phyloP scores from a whole-genome alignment of 2,113 vertebrate species.

The Perca flavescens region DNA sequence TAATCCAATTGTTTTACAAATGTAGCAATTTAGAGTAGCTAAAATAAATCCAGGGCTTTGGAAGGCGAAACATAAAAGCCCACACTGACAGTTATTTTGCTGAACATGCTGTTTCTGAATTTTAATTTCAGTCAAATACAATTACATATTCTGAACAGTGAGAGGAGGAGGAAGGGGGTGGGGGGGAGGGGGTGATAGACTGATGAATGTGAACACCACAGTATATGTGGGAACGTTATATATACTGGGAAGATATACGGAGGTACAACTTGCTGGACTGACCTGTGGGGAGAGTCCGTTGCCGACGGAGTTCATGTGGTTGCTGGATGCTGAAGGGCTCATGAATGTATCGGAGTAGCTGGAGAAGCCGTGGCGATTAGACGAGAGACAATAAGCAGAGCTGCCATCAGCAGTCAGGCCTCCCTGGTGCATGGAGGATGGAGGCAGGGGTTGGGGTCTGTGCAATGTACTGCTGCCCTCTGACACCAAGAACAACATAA shows the following conservation, averaged over 20 bases:
- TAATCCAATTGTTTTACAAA: slow-evolving; percentile 86
- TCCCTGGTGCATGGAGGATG: slow-evolving; percentile 99
- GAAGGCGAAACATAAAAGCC: slow-evolving; percentile 76
- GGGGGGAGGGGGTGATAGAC: slow-evolving; percentile 16
- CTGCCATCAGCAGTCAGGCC: slow-evolving; percentile 89
- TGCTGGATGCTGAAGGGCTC: slow-evolving; percentile 92
- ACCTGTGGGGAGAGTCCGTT: slow-evolving; percentile 99
- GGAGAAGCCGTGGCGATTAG: slow-evolving; percentile 95
- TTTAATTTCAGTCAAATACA: slow-evolving; percentile 77
- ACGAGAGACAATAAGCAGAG: slow-evolving; percentile 92
- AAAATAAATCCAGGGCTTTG: slow-evolving; percentile 81
- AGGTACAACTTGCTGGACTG: slow-evolving; percentile 53
- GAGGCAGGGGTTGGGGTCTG: slow-evolving; percentile 96
- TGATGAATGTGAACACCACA: slow-evolving; percentile 15
- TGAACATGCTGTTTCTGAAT: slow-evolving; percentile 75
- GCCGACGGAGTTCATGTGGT: slow-evolving; percentile 98
- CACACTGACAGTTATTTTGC: slow-evolving; percentile 75
- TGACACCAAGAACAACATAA: slow-evolving; percentile 64
- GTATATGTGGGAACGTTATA: slow-evolving; percentile 11
- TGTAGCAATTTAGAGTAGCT: slow-evolving; percentile 82
- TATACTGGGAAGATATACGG: background rate
- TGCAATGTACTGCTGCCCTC: slow-evolving; percentile 94
- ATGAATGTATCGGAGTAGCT: slow-evolving; percentile 99
- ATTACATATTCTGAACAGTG: slow-evolving; percentile 66
- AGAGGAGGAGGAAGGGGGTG: slow-evolving; percentile 18